Evolutionary conservation across 2,888 invertebrate species (phyloP), one percentile per base, ranked within the genome.

Genomic region (Agrochola litura): DNA sequence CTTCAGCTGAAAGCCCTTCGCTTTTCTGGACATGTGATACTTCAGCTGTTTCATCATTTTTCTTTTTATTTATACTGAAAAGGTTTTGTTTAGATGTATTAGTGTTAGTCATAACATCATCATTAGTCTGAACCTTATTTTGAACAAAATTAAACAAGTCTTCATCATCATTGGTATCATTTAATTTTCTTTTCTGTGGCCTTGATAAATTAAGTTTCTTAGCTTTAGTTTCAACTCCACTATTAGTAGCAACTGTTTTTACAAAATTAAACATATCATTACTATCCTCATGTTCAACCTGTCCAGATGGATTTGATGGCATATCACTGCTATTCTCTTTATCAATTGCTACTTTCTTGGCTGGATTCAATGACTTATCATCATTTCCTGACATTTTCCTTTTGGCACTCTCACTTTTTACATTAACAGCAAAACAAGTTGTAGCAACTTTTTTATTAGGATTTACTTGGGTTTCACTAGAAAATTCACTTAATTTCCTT

Each of bases 121-220:
- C 91, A 84, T 85, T 85, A 43, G 75, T 71, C 61, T 91, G 90
- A 73, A 94, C 90, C 81, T 87, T 86, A 61, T 74, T 82, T 76
- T 91, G 90, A 69, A 96, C 91, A 93, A 96, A 96, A 88, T 96
- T 95, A 83, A 96, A 96, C 76, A 96, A 90, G 78, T 94, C 92
- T 73, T 94, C 95, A 77, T 95, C 95, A 89, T 94, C 93, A 85
- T 90, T 89, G 74, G 90, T 85, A 76, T 87, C 86, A 82, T 92
- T 89, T 43, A 92, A 82, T 89, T 95, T 95, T 71, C 94, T 92
- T 87, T 95, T 96, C 63, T 91, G 89, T 73, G 95, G 95, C 85
- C 94, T 95, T 37, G 90, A 79, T 80, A 95, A 91, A 88, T 94
- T 95, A n/a, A 95, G 89, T 85, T 92, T 94, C 76, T 93, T 94